phyloP scores from a whole-genome alignment of 2,888 invertebrate genomes.

The Trilocha varians region DNA sequence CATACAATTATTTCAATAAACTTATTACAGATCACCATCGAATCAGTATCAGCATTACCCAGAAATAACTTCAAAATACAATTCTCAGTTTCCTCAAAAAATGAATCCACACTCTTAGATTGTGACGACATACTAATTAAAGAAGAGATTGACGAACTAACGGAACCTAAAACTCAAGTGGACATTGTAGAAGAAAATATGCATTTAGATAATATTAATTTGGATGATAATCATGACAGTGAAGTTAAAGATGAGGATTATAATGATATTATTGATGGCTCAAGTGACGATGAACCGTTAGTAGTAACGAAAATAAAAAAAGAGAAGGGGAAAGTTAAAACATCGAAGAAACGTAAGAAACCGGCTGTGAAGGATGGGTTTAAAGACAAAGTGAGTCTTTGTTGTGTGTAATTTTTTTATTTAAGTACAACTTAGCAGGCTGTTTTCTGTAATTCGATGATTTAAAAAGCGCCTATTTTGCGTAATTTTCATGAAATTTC shows the following conservation, averaged over 20 bases:
- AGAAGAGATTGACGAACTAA: conserved; percentile 22
- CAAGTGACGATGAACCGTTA: conserved; percentile 49
- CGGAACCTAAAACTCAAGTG: conserved; percentile 25
- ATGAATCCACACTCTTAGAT: neutral
- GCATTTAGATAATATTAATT: conserved; percentile 9
- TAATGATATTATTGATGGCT: conserved; percentile 24
- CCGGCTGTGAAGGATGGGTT: conserved; percentile 11
- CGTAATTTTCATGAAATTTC: too few species aligned
- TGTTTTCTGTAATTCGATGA: too few species aligned
- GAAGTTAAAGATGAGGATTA: conserved; percentile 36
- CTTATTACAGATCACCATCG: neutral
- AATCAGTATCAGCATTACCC: neutral
- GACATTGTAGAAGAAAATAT: conserved; percentile 8
- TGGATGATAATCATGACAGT: conserved; percentile 23
- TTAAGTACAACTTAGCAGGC: too few species aligned
- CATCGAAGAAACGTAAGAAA: conserved; percentile 22
- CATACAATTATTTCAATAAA: too few species aligned
- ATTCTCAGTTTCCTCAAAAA: neutral
- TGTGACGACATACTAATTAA: conserved; percentile 25
- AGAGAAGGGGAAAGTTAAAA: conserved; percentile 26
- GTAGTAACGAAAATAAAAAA: conserved; percentile 36
- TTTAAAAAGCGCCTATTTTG: neutral
- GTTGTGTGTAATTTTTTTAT: too few species aligned
- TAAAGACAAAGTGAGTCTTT: conserved; percentile 7
- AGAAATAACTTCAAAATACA: neutral